Evolutionary conservation across 2,888 invertebrate species (phyloP), one percentile per base, ranked within the genome.

Genomic region (Lasius platythorax): DNA sequence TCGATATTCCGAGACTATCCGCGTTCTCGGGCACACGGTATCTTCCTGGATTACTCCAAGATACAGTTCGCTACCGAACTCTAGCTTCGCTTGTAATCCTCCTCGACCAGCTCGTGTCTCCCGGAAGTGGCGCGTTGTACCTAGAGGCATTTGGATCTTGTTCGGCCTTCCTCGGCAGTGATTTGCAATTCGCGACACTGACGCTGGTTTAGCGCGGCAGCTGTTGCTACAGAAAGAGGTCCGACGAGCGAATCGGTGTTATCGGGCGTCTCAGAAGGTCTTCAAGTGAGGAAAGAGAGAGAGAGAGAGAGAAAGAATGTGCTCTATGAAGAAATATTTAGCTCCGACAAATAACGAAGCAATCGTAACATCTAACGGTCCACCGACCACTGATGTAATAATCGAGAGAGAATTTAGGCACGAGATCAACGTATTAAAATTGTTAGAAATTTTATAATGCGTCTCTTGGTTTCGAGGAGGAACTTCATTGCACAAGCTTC

Each of bases 131-230:
- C 72, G 82, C 86, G 87, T 87, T 79, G 86, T 87, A 89, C 90
- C 91, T 83, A 83, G 83, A 87, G 87, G 85, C 89, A 83, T 85
- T 84, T 87, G 88, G 83, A 91, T 92, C 91, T 88, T 83, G 86
- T 88, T 88, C 88, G 86, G 74, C 87, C 88, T 87, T 87, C 82
- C 91, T 84, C 82, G 72, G 85, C 90, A 83, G 85, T 87, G 89
- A 92, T 90, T 91, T 91, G 88, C 90, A 91, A 92, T 92, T 91
- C 91, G 90, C 86, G 87, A 88, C 89, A 87, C 87, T 88, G 86
- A 88, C 66, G 70, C 75, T 79, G 72, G 63, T 85, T 85, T 85
- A 87, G 70, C 82, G 78, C 83, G 84, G 78, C 87, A 87, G 84
- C 78, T 82, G 82, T 79, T 61, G 66, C 78, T 33, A 40, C n/a